Evolutionary conservation across 2,888 invertebrate species (phyloP).

Genomic region (Branchipolynoe longqiensis): DNA sequence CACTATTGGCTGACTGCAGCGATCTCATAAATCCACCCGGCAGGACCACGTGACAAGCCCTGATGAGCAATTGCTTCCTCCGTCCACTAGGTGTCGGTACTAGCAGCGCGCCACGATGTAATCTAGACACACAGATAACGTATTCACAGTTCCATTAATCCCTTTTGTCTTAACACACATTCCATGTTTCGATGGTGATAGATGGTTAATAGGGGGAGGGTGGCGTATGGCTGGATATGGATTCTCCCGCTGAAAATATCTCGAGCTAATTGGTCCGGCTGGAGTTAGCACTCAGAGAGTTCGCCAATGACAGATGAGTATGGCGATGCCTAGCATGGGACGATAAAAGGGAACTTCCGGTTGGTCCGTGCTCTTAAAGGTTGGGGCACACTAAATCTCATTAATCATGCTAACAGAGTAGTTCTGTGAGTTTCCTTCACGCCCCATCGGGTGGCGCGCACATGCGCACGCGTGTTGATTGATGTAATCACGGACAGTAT

Average conservation of each 20-base stretch:
- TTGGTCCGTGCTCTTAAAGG: slow-evolving; percentile 8
- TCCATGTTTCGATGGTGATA: slow-evolving; percentile 16
- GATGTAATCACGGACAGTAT: no score
- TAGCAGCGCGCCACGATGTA: background rate
- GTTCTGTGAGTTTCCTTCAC: background rate
- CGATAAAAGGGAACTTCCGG: slow-evolving; percentile 18
- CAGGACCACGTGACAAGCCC: slow-evolving; percentile 33
- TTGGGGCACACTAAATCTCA: slow-evolving; percentile 8
- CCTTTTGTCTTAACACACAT: slow-evolving; percentile 44
- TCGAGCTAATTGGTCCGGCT: slow-evolving; percentile 32
- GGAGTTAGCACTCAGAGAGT: background rate
- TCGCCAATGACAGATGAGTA: slow-evolving; percentile 6
- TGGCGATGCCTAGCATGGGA: background rate
- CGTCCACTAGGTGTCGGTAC: slow-evolving; percentile 21
- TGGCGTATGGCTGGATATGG: no score
- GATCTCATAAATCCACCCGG: slow-evolving; percentile 38
- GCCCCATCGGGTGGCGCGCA: no score
- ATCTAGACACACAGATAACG: background rate
- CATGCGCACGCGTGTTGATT: no score
- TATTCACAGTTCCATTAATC: slow-evolving; percentile 23
- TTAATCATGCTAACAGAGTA: slow-evolving; percentile 9
- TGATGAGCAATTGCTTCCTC: slow-evolving; percentile 37
- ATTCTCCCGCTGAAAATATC: no score
- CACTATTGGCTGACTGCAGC: background rate
- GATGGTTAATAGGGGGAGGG: background rate